Percentiles rank a stretch among this genome's conserved stretches.
These are phyloP conservation scores for Pseudomyrmex flavicornis DNA, from an alignment of 1,140 invertebrate genomes.

Conservation along the genomic window DNA sequence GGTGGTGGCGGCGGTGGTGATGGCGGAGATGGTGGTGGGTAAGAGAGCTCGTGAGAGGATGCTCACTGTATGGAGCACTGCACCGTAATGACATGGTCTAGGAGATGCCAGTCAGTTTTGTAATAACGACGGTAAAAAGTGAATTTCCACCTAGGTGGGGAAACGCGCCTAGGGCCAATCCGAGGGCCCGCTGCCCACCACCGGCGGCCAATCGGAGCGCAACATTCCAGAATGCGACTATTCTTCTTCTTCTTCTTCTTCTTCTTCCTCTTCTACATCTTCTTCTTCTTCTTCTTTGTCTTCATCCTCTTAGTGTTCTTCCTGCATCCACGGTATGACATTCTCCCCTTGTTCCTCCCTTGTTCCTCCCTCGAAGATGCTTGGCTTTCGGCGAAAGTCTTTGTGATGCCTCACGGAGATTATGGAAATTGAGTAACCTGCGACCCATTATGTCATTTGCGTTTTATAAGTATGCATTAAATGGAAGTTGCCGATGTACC, in stretches of 20 bases:
- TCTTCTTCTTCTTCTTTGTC: conserved; percentile 32
- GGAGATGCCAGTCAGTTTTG: conserved; percentile 85
- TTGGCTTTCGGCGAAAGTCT: conserved; percentile 49
- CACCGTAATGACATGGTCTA: conserved; percentile 85
- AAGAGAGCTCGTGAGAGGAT: conserved; percentile 74
- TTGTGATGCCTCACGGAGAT: conserved; percentile 28
- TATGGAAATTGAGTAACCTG: conserved; percentile 53
- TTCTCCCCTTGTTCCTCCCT: conserved; percentile 32
- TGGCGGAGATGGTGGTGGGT: conserved; percentile 42
- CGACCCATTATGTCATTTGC: conserved; percentile 48
- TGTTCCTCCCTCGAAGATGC: conserved; percentile 2
- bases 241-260: conserved; percentile 56
- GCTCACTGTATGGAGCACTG: conserved; percentile 83
- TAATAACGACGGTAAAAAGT: conserved; percentile 85
- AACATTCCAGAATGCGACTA: conserved; percentile 77
- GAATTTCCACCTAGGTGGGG: conserved; percentile 84
- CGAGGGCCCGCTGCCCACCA: conserved; percentile 62
- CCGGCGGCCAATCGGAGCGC: conserved; percentile 80
- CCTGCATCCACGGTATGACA: conserved; percentile 17
- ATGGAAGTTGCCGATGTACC: conserved; percentile 33
- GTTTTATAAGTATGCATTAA: conserved; percentile 36
- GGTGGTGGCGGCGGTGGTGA: conserved; percentile 30
- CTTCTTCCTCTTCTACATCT: conserved; percentile 48
- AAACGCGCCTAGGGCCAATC: conserved; percentile 82
- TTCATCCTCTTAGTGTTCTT: conserved; percentile 50